These are phyloP conservation scores for Chaetoderma sp. DNA, from an alignment of 2,888 invertebrate species.

Conservation along the genomic window DNA sequence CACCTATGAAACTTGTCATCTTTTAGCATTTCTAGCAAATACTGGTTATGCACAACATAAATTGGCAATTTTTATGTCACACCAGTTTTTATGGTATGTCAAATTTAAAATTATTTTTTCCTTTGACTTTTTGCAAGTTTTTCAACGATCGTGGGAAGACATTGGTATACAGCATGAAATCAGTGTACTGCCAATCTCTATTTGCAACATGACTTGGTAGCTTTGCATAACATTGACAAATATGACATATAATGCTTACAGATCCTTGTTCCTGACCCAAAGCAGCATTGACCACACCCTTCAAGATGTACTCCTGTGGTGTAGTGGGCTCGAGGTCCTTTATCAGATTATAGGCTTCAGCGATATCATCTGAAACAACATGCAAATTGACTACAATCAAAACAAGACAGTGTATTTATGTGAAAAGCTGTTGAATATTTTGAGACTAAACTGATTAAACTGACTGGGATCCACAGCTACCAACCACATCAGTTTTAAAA, in stretches of 20 bases:
- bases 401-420: slow-evolving; percentile 20
- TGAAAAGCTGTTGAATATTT: slow-evolving; percentile 1
- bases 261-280: slow-evolving; percentile 93
- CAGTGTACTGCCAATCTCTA: too few relatives aligned
- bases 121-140: too few relatives aligned
- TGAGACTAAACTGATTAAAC: not conserved
- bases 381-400: not conserved
- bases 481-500: not conserved
- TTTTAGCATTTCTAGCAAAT: too few relatives aligned
- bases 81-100: too few relatives aligned
- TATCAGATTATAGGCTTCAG: slow-evolving; percentile 88
- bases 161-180: too few relatives aligned
- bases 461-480: not conserved
- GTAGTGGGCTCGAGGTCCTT: slow-evolving; percentile 93
- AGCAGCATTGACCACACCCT: slow-evolving; percentile 94
- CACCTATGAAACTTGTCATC: too few relatives aligned
- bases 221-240: too few relatives aligned
- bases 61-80: too few relatives aligned
- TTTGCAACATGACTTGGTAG: too few relatives aligned
- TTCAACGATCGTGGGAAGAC: too few relatives aligned
- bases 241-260: slow-evolving; percentile 76
- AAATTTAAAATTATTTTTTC: too few relatives aligned
- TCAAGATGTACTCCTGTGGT: slow-evolving; percentile 95
- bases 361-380: slow-evolving; percentile 77
- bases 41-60: too few relatives aligned